These are phyloP conservation scores for Ophiothrix spiculata DNA, from an alignment of 35 echinoderm and acorn worm genomes.

Conservation along the genomic window DNA sequence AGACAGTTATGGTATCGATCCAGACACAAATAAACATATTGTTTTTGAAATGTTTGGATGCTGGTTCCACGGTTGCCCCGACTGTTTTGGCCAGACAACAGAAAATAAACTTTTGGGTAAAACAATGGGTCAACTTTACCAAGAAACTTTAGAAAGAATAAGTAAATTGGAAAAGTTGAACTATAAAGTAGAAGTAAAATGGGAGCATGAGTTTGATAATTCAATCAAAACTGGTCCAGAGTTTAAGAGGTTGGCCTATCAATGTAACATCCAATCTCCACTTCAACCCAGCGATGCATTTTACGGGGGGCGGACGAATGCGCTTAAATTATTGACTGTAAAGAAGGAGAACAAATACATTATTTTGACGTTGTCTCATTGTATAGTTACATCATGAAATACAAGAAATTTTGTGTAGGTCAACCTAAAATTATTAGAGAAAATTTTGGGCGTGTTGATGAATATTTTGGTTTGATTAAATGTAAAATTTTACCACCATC, in stretches of 20 bases:
- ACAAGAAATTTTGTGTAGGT: conserved; percentile 32
- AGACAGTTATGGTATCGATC: neutral
- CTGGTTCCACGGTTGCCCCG: conserved; percentile 47
- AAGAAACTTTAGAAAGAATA: conserved; percentile 9
- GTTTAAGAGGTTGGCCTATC: neutral
- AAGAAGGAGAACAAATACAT: conserved; percentile 29
- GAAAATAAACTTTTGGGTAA: neutral
- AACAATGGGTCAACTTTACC: conserved; percentile 31
- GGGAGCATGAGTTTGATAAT: neutral
- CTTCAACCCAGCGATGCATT: conserved; percentile 60
- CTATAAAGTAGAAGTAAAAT: neutral
- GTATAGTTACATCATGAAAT: conserved; percentile 38
- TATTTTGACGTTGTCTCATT: conserved; percentile 48
- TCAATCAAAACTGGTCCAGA: neutral
- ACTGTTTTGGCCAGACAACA: conserved; percentile 5
- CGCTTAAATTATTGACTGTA: conserved; percentile 34
- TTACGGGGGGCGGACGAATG: conserved; percentile 71
- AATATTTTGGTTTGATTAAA: conserved; percentile 26
- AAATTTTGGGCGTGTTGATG: conserved; percentile 8
- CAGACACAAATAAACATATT: neutral
- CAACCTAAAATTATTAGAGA: conserved; percentile 48
- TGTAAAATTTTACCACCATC: conserved; percentile 35
- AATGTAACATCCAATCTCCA: neutral
- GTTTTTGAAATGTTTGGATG: conserved; percentile 6
- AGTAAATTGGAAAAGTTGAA: neutral